These are phyloP conservation scores for Brachionus rotundiformis DNA, from an alignment of 1,140 invertebrate genomes.

Conservation along the genomic window DNA sequence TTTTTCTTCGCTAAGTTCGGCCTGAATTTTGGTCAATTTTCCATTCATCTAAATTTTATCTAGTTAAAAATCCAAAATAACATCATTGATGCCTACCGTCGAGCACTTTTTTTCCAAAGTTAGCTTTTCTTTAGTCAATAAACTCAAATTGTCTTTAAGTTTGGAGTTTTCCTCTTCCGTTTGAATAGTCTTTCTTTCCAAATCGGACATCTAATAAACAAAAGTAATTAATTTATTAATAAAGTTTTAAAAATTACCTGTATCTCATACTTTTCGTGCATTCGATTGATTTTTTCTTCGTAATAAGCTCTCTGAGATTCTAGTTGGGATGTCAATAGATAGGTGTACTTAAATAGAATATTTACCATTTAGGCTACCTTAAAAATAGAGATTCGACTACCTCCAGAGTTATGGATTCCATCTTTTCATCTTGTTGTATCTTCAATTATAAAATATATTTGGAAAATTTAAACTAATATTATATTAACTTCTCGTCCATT, in stretches of 20 bases:
- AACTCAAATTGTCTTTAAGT: constrained; percentile 60
- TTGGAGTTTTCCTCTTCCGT: constrained; percentile 53
- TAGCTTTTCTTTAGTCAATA: constrained; percentile 60
- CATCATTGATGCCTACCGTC: constrained; percentile 69
- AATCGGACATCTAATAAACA: background rate
- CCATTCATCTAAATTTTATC: constrained; percentile 67
- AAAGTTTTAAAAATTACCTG: constrained; percentile 3
- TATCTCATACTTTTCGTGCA: constrained; percentile 62
- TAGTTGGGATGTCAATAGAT: constrained; percentile 91
- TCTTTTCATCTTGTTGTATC: constrained; percentile 55
- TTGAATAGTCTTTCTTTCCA: constrained; percentile 56
- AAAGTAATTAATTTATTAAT: too few species aligned
- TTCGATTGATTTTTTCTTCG: constrained; percentile 76
- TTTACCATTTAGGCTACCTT: background rate
- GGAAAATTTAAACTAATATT: constrained; percentile 79
- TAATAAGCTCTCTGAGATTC: constrained; percentile 90
- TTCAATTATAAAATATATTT: constrained; percentile 56
- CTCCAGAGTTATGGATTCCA: constrained; percentile 54
- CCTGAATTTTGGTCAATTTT: constrained; percentile 62
- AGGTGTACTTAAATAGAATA: constrained; percentile 79
- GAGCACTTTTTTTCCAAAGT: constrained; percentile 60
- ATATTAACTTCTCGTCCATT: constrained; percentile 73
- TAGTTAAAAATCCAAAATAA: constrained; percentile 57
- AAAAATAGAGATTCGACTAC: constrained; percentile 42
- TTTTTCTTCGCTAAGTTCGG: constrained; percentile 76